These are phyloP conservation scores for Nasonia vitripennis DNA, from an alignment of 1,140 invertebrate species.

Conservation along the genomic window DNA sequence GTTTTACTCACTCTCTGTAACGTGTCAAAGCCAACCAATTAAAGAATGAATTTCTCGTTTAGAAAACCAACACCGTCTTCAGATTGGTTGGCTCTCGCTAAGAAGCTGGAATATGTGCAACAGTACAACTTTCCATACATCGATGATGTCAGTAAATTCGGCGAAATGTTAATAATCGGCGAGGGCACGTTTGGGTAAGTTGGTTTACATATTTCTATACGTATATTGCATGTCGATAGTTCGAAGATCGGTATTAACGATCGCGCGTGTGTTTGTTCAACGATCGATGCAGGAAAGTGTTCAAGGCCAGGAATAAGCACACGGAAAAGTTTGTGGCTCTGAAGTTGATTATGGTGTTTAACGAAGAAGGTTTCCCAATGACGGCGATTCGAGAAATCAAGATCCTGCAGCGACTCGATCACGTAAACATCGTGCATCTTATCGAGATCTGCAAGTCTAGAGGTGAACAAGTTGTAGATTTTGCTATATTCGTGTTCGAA, in stretches of 20 bases:
- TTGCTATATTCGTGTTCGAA: too few species aligned
- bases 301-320: background rate
- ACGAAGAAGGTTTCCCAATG: conserved; percentile 89
- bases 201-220: background rate
- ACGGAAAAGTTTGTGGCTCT: background rate
- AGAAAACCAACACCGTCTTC: too few species aligned
- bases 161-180: background rate
- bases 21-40: too few species aligned
- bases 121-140: too few species aligned
- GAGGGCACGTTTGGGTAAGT: background rate
- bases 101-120: too few species aligned
- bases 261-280: background rate
- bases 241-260: too few species aligned
- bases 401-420: conserved; percentile 94
- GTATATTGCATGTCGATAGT: too few species aligned
- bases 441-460: conserved; percentile 96
- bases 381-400: conserved; percentile 97
- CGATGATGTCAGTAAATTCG: too few species aligned
- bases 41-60: too few species aligned
- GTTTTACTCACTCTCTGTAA: too few species aligned
- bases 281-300: background rate
- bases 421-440: conserved; percentile 97
- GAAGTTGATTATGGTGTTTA: background rate
- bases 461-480: conserved; percentile 67
- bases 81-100: too few species aligned